These are phyloP conservation scores for Lysandra coridon DNA, from an alignment of 2,888 invertebrate species.

Conservation along the genomic window DNA sequence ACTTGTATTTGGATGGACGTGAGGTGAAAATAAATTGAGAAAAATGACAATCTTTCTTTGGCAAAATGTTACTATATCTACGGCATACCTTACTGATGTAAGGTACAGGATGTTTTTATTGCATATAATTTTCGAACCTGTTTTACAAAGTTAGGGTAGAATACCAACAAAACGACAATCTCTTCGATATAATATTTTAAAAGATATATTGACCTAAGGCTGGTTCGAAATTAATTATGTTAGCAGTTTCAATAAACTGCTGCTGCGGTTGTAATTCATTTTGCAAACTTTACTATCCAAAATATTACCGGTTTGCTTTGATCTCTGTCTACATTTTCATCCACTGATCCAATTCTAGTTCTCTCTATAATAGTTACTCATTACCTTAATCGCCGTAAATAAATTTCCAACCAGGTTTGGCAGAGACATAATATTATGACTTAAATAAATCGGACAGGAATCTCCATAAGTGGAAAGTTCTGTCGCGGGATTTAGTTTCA, in stretches of 20 bases:
- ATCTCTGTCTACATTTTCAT: not conserved
- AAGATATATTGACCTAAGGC: not conserved
- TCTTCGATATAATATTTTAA: too few species aligned
- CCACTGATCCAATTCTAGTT: not conserved
- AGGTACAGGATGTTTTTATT: too few species aligned
- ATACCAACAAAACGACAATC: not conserved
- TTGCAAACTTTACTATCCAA: not conserved
- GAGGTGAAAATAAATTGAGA: conserved; percentile 38
- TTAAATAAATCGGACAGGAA: not conserved
- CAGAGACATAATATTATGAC: not conserved
- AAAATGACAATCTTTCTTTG: conserved; percentile 37
- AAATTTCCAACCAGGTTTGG: not conserved
- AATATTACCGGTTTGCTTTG: not conserved
- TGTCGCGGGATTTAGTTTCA: not conserved
- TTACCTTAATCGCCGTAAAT: not conserved
- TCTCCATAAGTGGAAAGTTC: conserved; percentile 16
- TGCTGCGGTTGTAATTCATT: too few species aligned
- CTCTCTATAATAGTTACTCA: not conserved
- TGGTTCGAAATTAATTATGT: not conserved
- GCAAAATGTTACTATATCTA: not conserved
- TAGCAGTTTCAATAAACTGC: not conserved
- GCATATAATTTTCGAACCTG: too few species aligned
- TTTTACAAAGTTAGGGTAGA: too few species aligned
- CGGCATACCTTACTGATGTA: too few species aligned
- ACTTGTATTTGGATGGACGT: conserved; percentile 39